These are phyloP conservation scores for Stegophylla sp. DNA, from an alignment of 2,888 invertebrate species.

Conservation along the genomic window DNA sequence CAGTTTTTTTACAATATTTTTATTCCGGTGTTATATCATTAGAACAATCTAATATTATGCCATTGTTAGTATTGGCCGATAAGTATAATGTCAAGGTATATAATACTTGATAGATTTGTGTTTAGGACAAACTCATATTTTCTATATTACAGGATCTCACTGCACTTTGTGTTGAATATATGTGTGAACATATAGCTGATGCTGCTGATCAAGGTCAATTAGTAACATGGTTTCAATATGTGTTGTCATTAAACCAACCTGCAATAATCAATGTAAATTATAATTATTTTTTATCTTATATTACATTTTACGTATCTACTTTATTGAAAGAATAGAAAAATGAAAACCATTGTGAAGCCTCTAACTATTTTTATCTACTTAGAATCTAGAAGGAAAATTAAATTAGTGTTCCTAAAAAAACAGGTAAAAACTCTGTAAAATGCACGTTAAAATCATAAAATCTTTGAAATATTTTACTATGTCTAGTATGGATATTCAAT, in stretches of 20 bases:
- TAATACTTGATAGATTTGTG: background rate
- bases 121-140: background rate
- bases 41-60: constrained; percentile 82
- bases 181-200: constrained; percentile 85
- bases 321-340: too few species aligned
- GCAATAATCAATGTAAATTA: constrained; percentile 33
- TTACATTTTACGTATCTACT: background rate
- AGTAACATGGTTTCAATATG: constrained; percentile 91
- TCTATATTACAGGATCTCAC: constrained; percentile 74
- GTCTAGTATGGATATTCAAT: too few species aligned
- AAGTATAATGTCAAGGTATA: constrained; percentile 87
- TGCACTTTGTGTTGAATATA: constrained; percentile 81
- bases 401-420: too few species aligned
- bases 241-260: constrained; percentile 79
- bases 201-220: constrained; percentile 82
- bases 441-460: too few species aligned
- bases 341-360: too few species aligned
- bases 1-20: constrained; percentile 85
- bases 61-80: constrained; percentile 87
- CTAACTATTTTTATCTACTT: too few species aligned
- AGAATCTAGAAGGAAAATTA: too few species aligned
- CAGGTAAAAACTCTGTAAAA: too few species aligned
- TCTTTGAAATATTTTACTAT: too few species aligned
- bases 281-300: background rate
- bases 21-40: constrained; percentile 91